Evolutionary conservation across 1,140 invertebrate genomes (phyloP).

Genomic region (Sycophaga agraensis): DNA sequence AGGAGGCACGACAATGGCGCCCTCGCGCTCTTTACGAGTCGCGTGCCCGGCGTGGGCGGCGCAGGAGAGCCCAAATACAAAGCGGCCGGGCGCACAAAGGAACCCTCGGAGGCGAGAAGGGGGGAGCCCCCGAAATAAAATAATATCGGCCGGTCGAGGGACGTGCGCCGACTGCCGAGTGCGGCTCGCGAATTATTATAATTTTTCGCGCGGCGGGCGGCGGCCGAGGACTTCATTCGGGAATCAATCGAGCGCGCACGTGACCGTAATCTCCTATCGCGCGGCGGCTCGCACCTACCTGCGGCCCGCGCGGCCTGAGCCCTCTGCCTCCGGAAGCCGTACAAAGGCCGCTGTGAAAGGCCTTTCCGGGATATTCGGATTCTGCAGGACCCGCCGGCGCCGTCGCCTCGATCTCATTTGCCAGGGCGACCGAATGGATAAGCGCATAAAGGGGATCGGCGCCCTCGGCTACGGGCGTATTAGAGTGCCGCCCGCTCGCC

Average conservation of each 20-base stretch:
- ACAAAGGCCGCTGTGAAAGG: not conserved
- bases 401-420: constrained; percentile 28
- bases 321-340: constrained; percentile 6
- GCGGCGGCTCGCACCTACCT: too few relatives aligned
- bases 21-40: too few relatives aligned
- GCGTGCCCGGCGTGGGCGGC: too few relatives aligned
- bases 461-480: constrained; percentile 3
- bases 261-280: constrained; percentile 31
- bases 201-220: constrained; percentile 28
- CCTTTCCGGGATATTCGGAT: constrained; percentile 14
- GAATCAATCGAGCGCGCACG: constrained; percentile 39
- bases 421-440: constrained; percentile 13
- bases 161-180: constrained; percentile 35
- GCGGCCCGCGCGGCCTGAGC: not conserved
- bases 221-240: constrained; percentile 35
- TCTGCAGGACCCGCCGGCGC: too few relatives aligned
- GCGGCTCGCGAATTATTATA: constrained; percentile 39
- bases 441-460: constrained; percentile 7
- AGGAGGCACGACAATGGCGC: not conserved
- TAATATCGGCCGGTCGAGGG: constrained; percentile 12
- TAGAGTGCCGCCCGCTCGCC: too few relatives aligned
- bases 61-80: too few relatives aligned
- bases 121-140: not conserved
- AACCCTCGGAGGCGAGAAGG: not conserved
- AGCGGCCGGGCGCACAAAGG: too few relatives aligned